These are phyloP conservation scores for Candoia aspera DNA, from an alignment of 2,113 vertebrate genomes.

Conservation along the genomic window DNA sequence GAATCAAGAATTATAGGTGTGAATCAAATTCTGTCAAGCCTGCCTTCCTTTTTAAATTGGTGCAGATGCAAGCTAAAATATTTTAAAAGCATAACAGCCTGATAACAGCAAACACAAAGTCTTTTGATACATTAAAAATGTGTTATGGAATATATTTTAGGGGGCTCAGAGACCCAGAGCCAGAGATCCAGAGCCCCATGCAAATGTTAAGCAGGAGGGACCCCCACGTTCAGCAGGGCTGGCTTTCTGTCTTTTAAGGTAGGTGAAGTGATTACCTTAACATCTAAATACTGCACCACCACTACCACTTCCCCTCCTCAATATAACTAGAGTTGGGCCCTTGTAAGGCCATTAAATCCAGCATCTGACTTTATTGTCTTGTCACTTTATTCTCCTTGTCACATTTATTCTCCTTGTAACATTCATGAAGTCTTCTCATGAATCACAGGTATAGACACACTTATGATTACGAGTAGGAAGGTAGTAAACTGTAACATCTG, in stretches of 20 bases:
- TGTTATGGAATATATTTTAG: neutral
- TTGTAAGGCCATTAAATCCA: neutral
- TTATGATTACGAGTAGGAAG: neutral
- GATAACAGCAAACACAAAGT: neutral
- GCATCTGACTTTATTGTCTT: neutral
- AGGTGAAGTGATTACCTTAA: neutral
- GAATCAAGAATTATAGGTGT: neutral
- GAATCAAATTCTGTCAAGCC: neutral
- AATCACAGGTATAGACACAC: neutral
- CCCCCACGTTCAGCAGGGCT: neutral
- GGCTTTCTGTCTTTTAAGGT: neutral
- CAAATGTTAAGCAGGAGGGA: neutral
- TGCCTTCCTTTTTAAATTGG: neutral
- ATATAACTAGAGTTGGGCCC: neutral
- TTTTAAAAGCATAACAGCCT: neutral
- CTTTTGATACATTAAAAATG: neutral
- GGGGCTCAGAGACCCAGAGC: neutral
- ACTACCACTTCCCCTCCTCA: neutral
- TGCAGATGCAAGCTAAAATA: neutral
- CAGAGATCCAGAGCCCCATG: neutral
- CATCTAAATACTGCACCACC: neutral
- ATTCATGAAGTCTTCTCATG: neutral
- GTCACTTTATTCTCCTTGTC: neutral
- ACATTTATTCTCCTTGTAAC: neutral
- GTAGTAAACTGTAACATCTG: neutral